A percentile compares a stretch with the other conserved stretches of the same genome.
Conservation (phyloP, 2,888 invertebrate genomes). For the Lumbricus terrestris region DNA sequence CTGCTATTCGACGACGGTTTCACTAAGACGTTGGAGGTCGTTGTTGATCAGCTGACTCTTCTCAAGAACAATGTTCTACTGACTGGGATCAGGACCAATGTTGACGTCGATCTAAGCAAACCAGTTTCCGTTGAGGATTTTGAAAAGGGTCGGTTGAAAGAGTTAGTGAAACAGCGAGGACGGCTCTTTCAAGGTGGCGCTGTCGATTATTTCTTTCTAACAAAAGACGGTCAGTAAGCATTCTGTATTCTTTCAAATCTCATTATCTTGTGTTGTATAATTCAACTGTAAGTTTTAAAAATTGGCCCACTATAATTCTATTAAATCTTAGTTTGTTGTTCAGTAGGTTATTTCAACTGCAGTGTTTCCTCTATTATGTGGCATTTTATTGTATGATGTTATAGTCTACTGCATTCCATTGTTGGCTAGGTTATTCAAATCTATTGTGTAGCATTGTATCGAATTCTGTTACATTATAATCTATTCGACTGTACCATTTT, state of each 20-base stretch:
- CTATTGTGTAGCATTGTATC: too few species aligned
- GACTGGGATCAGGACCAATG: neutral
- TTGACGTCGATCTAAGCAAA: neutral
- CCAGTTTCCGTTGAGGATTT: neutral
- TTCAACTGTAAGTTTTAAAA: too few species aligned
- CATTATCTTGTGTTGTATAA: too few species aligned
- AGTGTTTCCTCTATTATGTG: too few species aligned
- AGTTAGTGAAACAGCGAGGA: neutral
- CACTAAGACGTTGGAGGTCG: neutral
- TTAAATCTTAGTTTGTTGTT: too few species aligned
- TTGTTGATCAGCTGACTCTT: neutral
- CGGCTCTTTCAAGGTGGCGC: neutral
- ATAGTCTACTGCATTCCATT: too few species aligned
- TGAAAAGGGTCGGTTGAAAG: neutral
- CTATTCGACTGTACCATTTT: too few species aligned
- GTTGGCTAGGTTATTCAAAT: too few species aligned
- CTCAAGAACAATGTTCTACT: conserved; percentile 12
- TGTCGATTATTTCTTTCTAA: conserved; percentile 16
- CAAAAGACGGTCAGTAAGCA: neutral
- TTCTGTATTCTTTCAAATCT: neutral
- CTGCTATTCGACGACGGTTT: conserved; percentile 24
- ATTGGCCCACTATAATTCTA: too few species aligned
- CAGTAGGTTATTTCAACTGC: too few species aligned
- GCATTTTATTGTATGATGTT: too few species aligned
- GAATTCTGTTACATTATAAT: too few species aligned